Conservation (phyloP, 1,140 invertebrate genomes). For the Whitmania pigra region DNA sequence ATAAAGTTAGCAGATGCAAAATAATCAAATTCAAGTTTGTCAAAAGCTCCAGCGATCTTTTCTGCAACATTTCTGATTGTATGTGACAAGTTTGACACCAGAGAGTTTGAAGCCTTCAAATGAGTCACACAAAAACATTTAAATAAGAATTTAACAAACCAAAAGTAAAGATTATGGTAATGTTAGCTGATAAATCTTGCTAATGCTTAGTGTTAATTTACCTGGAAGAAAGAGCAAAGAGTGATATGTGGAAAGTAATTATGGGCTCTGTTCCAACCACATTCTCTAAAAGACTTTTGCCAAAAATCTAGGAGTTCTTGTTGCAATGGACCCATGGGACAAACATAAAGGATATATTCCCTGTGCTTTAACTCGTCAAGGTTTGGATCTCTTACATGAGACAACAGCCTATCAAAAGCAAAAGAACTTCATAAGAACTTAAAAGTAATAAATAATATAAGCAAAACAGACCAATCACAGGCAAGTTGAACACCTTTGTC, state of each 20-base stretch:
- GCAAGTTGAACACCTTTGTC: conserved; percentile 67
- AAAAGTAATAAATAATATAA: background rate
- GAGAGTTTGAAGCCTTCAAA: conserved; percentile 62
- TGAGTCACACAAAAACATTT: background rate
- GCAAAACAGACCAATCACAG: conserved; percentile 57
- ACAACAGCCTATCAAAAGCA: conserved; percentile 48
- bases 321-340: conserved; percentile 60
- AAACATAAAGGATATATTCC: conserved; percentile 72
- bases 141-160: background rate
- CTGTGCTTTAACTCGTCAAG: conserved; percentile 60
- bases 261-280: conserved; percentile 74
- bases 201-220: conserved; percentile 32
- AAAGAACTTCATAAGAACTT: background rate
- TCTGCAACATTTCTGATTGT: conserved; percentile 56
- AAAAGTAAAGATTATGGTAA: background rate
- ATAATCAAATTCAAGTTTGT: conserved; percentile 57
- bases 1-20: conserved; percentile 74
- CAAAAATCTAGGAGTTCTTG: conserved; percentile 63
- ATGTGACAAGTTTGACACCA: conserved; percentile 52
- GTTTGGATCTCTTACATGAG: conserved; percentile 68
- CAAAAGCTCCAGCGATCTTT: conserved; percentile 46
- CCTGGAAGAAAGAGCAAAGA: conserved; percentile 73
- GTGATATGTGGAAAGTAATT: conserved; percentile 78
- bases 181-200: too few relatives aligned
- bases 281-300: conserved; percentile 58